phyloP scores from a whole-genome alignment of 2,113 vertebrate species.

The Percopsis transmontana region DNA sequence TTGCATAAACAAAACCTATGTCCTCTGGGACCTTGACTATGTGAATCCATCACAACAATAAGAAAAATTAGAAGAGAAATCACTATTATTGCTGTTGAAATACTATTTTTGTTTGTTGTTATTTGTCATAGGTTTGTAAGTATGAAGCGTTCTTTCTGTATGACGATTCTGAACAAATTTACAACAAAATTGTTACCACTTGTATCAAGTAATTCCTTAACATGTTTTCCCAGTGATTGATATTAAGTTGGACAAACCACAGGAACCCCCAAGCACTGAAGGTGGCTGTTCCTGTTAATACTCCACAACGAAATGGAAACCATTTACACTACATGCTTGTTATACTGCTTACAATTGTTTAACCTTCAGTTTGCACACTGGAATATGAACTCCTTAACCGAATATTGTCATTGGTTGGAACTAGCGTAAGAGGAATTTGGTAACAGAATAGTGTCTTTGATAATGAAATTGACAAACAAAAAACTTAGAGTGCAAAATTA shows the following conservation, averaged over 20 bases:
- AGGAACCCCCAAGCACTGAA: conserved; percentile 85
- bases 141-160: not conserved
- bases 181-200: not conserved
- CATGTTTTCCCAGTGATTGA: conserved; percentile 84
- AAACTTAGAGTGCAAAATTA: conserved; percentile 59
- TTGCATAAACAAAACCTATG: not conserved
- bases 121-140: no score
- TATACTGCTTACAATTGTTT: conserved; percentile 89
- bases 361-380: conserved; percentile 82
- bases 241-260: conserved; percentile 92
- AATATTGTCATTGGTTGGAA: conserved; percentile 62
- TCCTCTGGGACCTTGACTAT: not conserved
- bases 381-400: conserved; percentile 73
- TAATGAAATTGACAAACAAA: conserved; percentile 86
- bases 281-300: conserved; percentile 91
- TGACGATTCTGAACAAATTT: not conserved
- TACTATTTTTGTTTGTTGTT: no score
- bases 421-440: conserved; percentile 80
- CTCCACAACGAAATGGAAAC: conserved; percentile 42
- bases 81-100: not conserved
- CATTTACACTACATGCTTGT: conserved; percentile 82
- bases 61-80: not conserved
- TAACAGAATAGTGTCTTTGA: conserved; percentile 87
- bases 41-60: not conserved
- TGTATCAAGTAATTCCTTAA: conserved; percentile 71